Conservation (phyloP, 2,113 vertebrate species). For the Hemibates koningsi region DNA sequence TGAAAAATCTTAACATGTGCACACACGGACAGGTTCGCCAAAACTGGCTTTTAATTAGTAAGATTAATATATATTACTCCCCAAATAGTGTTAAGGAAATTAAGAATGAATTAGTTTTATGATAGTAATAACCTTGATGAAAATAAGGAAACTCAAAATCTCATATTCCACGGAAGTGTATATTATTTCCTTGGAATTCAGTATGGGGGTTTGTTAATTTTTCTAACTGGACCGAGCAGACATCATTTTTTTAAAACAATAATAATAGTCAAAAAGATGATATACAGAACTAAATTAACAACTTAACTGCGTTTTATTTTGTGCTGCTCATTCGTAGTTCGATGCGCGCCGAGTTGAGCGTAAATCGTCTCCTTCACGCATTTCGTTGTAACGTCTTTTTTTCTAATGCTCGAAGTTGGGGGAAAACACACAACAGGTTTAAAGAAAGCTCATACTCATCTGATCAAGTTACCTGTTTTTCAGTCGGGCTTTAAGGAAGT, state of each 20-base stretch:
- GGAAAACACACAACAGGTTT: not conserved
- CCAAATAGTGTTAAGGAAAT: not conserved
- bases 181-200: not conserved
- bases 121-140: not conserved
- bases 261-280: not conserved
- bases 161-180: not conserved
- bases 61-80: not conserved
- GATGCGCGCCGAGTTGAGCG: not conserved
- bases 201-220: not conserved
- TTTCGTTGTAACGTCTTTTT: not conserved
- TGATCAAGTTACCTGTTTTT: slow-evolving; percentile 80
- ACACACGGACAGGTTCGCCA: not conserved
- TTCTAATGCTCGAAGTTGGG: not conserved
- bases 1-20: not conserved
- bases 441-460: not conserved
- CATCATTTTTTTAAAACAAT: not conserved
- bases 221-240: not conserved
- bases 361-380: not conserved
- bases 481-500: slow-evolving; percentile 85
- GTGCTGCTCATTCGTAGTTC: not conserved
- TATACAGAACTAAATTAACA: not conserved
- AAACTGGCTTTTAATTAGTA: not conserved
- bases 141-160: not conserved
- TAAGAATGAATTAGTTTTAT: not conserved
- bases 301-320: not conserved